A percentile compares a stretch with the other conserved stretches of the same genome.
Conservation (phyloP, 2,797 vertebrate species). For the Hybognathus amarus region DNA sequence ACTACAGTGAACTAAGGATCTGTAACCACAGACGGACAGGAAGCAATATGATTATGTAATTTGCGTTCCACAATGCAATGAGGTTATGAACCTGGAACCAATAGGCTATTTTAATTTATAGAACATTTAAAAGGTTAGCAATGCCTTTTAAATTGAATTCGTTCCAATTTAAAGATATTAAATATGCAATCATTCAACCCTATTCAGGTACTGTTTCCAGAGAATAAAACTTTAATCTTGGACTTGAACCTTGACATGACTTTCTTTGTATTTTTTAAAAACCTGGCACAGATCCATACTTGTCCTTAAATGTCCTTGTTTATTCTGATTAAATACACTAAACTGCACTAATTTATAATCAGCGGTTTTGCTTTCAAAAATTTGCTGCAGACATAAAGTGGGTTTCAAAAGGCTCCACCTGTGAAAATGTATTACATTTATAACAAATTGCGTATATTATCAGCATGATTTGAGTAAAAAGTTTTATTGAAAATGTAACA, state of each 20-base stretch:
- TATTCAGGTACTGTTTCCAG: constrained; percentile 21
- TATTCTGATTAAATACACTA: constrained; percentile 17
- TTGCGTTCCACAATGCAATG: not conserved
- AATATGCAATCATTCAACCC: constrained; percentile 8
- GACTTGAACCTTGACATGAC: not conserved
- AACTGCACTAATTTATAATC: not conserved
- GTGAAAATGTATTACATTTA: not conserved
- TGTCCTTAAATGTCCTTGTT: constrained; percentile 29
- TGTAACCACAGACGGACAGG: constrained; percentile 31
- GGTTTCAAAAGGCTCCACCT: constrained; percentile 1
- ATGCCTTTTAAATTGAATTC: constrained; percentile 2
- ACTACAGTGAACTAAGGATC: constrained; percentile 31
- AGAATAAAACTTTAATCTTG: constrained; percentile 23
- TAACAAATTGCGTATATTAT: not conserved
- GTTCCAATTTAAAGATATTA: not conserved
- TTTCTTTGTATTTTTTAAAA: not conserved
- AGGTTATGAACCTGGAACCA: constrained; percentile 19
- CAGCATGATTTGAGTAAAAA: not conserved
- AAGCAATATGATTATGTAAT: constrained; percentile 40
- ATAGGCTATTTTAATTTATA: constrained; percentile 10
- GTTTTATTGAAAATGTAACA: not conserved
- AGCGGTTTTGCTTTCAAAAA: constrained; percentile 12
- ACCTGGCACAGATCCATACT: not conserved
- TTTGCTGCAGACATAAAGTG: not conserved
- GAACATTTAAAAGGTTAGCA: not conserved